These are phyloP conservation scores for Amblyopsis hoosieri DNA, from an alignment of 2,797 vertebrate species.

Conservation along the genomic window DNA sequence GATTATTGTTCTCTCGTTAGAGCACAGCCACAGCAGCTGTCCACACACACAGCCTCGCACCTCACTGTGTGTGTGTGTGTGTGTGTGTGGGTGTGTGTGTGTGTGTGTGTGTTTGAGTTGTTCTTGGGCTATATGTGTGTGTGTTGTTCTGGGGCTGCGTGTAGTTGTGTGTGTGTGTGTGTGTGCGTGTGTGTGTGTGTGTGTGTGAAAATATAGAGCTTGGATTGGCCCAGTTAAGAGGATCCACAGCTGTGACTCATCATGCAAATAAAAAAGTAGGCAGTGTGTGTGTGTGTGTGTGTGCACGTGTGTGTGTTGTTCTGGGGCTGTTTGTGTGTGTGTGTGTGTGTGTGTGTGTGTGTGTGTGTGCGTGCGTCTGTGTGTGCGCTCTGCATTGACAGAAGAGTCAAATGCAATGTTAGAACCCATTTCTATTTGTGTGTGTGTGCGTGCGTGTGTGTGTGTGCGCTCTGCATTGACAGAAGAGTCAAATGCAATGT, in stretches of 20 bases:
- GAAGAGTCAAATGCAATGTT: neutral
- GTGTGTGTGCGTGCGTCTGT: neutral
- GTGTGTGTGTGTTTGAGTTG: no score
- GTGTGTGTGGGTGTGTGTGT: no score
- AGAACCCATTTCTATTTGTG: neutral
- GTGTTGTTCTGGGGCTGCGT: neutral
- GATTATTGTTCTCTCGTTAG: no score
- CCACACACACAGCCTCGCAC: no score
- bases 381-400: neutral
- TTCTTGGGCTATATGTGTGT: neutral
- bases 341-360: neutral
- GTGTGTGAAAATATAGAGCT: conserved; percentile 20
- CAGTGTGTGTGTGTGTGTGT: neutral
- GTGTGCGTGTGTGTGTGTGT: conserved; percentile 19
- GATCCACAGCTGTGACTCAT: conserved; percentile 60
- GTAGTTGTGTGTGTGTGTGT: neutral
- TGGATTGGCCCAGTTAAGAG: conserved; percentile 55
- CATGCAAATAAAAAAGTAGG: conserved; percentile 46
- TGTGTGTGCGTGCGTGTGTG: conserved; percentile 1
- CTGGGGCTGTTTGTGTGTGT: neutral
- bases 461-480: neutral
- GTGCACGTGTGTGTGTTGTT: neutral
- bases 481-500: neutral
- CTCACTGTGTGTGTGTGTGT: conserved; percentile 1
- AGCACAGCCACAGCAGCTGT: neutral